Evolutionary conservation across 2,888 invertebrate species (phyloP).

Genomic region (Dynastes maya): DNA sequence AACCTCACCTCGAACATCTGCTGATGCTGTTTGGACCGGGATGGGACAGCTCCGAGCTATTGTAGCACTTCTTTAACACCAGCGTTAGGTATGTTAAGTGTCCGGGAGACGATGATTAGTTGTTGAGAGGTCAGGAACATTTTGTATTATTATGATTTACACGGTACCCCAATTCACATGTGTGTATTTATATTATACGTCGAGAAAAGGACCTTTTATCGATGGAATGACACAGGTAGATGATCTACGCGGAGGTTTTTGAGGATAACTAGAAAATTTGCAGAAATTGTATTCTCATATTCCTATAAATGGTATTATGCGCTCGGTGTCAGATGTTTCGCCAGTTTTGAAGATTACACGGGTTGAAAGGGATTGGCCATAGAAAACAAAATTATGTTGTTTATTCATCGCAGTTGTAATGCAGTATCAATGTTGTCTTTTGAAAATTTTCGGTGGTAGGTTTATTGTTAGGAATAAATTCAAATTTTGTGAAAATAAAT

Average conservation of each 20-base stretch:
- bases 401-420: constrained; percentile 16
- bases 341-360: constrained; percentile 26
- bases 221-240: constrained; percentile 23
- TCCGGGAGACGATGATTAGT: constrained; percentile 58
- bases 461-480: no score
- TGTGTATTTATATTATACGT: constrained; percentile 26
- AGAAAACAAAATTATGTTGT: constrained; percentile 44
- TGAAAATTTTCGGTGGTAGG: no score
- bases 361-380: constrained; percentile 20
- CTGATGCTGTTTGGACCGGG: constrained; percentile 53
- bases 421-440: no score
- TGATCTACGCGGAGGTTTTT: constrained; percentile 16
- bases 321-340: constrained; percentile 45
- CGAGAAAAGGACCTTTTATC: constrained; percentile 32
- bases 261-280: constrained; percentile 48
- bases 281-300: constrained; percentile 48
- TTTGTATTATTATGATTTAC: constrained; percentile 49
- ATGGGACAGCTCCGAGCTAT: constrained; percentile 52
- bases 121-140: constrained; percentile 52
- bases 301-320: constrained; percentile 47
- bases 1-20: constrained; percentile 56
- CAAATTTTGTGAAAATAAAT: no score
- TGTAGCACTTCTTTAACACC: constrained; percentile 56
- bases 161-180: constrained; percentile 35
- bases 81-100: constrained; percentile 57